These are phyloP conservation scores for Budorcas taxicolor DNA, from an alignment of 2,113 vertebrate genomes.

Conservation along the genomic window DNA sequence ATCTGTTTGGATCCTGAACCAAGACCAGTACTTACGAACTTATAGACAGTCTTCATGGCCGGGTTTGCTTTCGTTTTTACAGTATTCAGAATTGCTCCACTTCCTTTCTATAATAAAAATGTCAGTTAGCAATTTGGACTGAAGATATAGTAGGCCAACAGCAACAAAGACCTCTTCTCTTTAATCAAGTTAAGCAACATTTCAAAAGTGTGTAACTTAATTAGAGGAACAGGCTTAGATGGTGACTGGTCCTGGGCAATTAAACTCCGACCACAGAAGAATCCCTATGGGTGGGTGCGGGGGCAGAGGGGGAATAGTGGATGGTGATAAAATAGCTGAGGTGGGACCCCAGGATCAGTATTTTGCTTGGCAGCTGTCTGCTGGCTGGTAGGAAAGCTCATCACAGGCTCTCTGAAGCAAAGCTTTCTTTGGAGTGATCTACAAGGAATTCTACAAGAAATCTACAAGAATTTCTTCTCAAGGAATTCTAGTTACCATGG, in stretches of 20 bases:
- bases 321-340: background rate
- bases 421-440: background rate
- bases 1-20: slow-evolving; percentile 52
- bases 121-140: slow-evolving; percentile 61
- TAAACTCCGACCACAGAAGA: background rate
- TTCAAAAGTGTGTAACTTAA: slow-evolving; percentile 37
- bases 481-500: background rate
- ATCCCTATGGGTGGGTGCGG: background rate
- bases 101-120: slow-evolving; percentile 89
- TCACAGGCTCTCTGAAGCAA: background rate
- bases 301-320: background rate
- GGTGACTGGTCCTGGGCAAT: background rate
- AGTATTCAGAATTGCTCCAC: slow-evolving; percentile 97
- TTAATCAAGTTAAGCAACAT: slow-evolving; percentile 55
- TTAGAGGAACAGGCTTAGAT: slow-evolving; percentile 16
- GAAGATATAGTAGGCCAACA: slow-evolving; percentile 63
- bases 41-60: slow-evolving; percentile 98
- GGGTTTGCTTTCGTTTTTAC: slow-evolving; percentile 98
- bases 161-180: slow-evolving; percentile 57
- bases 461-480: background rate
- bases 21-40: slow-evolving; percentile 90
- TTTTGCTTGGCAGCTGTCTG: background rate
- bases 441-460: background rate
- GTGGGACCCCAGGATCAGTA: background rate
- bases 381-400: background rate